A percentile compares a stretch with the other conserved stretches of the same genome.
These are phyloP conservation scores for Sinosuthora webbiana DNA, from an alignment of 2,113 vertebrate species.

Conservation along the genomic window DNA sequence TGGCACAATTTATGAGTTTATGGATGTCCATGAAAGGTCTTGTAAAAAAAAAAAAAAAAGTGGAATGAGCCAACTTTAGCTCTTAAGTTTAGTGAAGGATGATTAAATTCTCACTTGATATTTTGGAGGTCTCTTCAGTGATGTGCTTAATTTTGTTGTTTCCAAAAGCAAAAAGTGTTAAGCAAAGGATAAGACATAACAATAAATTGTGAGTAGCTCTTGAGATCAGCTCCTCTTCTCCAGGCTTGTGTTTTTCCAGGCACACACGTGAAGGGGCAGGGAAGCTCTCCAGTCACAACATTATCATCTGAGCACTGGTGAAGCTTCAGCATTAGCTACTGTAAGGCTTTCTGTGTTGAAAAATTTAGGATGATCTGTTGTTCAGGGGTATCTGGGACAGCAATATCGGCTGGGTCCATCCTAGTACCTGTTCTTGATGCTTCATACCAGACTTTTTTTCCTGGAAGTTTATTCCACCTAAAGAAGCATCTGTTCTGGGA, in stretches of 20 bases:
- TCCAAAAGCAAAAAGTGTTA: neutral
- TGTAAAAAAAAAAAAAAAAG: neutral
- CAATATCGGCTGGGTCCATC: neutral
- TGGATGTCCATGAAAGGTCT: neutral
- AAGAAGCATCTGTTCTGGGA: neutral
- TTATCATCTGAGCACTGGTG: neutral
- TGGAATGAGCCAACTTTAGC: neutral
- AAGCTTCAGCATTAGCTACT: neutral
- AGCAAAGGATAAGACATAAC: neutral
- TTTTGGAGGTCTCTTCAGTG: neutral
- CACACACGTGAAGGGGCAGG: rapidly evolving
- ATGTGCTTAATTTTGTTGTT: neutral
- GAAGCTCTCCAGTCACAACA: neutral
- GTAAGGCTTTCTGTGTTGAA: neutral
- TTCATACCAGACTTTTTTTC: neutral
- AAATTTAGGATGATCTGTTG: neutral
- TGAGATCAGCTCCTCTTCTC: neutral
- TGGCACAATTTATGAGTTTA: neutral
- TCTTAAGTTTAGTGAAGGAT: neutral
- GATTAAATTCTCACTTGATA: neutral
- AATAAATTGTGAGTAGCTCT: neutral
- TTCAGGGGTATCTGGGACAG: neutral
- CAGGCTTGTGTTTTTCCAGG: neutral
- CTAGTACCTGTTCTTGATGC: neutral
- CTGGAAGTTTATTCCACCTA: neutral